Base-by-base conservation (phyloP, 2,888 invertebrate genomes). In the Zelleria hepariella region DNA sequence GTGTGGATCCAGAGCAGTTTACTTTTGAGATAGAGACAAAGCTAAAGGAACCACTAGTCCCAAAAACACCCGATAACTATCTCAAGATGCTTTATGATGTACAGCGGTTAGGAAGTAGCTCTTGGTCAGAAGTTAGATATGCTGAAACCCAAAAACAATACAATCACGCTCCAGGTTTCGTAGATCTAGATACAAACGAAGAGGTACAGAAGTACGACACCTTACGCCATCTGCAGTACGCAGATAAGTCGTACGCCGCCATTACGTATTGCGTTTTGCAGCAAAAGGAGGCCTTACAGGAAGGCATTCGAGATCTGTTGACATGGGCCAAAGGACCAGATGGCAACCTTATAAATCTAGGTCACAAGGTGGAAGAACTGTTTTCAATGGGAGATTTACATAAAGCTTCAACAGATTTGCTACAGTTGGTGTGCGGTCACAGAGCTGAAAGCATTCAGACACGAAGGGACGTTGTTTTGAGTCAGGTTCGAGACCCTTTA, bases 341-440 rank as follows among this genome's bases (percentile, higher is more conserved):
- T 18, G 15, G 5, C 3, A 8, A 32, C 8, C 10, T 18, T 2
- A 7, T 27, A 15, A 6, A 6, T 21, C n/a, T 57, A n/a, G 15
- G 23, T 42, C 7, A 20, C 2, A 57, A 57, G 15, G 21, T 57
- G 7, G 42, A 57, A 15, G n/a, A 57, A 42, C 18, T 57, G 32
- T 32, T 56, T 56, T 7, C n/a, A 20, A 21, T 15, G 5, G 21
- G 8, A 24, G 23, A 54, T 23, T 25, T 54, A 21, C 20, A 54
- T 25, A 54, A 54, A 25, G 25, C 23, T n/a, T 54, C 15, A 21
- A 25, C 5, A 20, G 54, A 25, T 54, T 23, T 25, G 2, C 52
- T 67, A 23, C 64, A 65, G 59, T 8, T 63, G 15, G 54, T 61
- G 26, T 63, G 62, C 27, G 60, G 60, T 5, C 61, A 62, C 58